Evolutionary conservation across 2,888 invertebrate species (phyloP), one percentile per base, ranked within the genome.

Genomic region (Calephelis perditalis): DNA sequence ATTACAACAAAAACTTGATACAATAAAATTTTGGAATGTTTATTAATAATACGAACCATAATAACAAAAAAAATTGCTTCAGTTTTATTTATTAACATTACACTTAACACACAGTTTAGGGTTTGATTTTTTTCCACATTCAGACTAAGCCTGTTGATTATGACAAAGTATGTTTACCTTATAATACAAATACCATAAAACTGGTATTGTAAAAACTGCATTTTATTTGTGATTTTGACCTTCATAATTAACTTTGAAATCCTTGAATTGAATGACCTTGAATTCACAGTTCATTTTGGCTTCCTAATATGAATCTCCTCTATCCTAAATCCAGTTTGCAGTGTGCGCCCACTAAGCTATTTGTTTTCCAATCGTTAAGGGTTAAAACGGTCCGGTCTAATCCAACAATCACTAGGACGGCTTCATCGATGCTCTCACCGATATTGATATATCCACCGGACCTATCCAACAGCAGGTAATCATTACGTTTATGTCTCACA

Each of bases 361-460:
- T 83, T 84, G 77, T 86, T 85, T 86, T 79, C 76, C 73, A 10
- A n/a, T 45, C 70, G 71, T 74, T 72, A 87, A 91, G 90, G 90
- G 86, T 88, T 78, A 89, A 88, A 84, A 88, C 90, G 84, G 84
- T 91, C 82, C 90, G 91, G 80, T 90, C 91, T 82, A 91, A 89
- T 74, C 91, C 91, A 67, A 89, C 90, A 71, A 87, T 89, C 83
- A 91, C 89, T 78, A 82, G 91, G 84, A 86, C 91, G 70, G 91
- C 91, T 69, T 91, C 91, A 66, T 87, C 90, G 82, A 89, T 89
- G 87, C 88, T 91, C 67, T 91, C 91, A 73, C 91, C 91, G 83
- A 91, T 91, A 77, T 86, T 91, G 87, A 91, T 91, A 74, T 90
- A 88, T 72, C 87, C 91, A 71, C 89, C 91, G 89, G 90, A 91